These are phyloP conservation scores for Caenorhabditis panamensis DNA, from an alignment of 2,888 invertebrate genomes.

Conservation along the genomic window DNA sequence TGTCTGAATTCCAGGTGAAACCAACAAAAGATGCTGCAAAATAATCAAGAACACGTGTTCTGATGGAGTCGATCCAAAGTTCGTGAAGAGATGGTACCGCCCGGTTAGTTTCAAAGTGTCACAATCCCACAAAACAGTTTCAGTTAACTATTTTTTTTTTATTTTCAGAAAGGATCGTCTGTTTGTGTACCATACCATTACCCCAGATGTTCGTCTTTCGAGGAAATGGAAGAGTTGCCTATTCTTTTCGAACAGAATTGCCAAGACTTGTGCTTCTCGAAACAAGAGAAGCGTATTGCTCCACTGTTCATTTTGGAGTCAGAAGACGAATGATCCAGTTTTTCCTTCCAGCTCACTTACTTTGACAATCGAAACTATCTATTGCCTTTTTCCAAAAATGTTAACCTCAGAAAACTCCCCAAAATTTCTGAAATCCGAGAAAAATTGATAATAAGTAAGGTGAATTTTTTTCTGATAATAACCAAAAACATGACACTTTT, in stretches of 20 bases:
- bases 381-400: too few species aligned
- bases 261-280: conserved; percentile 70
- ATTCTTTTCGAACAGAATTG: conserved; percentile 71
- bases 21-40: conserved; percentile 68
- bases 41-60: conserved; percentile 61
- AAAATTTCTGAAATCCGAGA: neutral
- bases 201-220: conserved; percentile 66
- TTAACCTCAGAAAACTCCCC: neutral
- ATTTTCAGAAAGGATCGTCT: conserved; percentile 64
- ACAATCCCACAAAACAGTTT: neutral
- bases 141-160: neutral
- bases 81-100: conserved; percentile 70
- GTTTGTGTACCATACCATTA: conserved; percentile 70
- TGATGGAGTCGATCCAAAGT: conserved; percentile 64
- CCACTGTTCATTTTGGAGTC: conserved; percentile 64
- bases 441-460: neutral
- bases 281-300: conserved; percentile 65
- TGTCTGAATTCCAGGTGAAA: conserved; percentile 57
- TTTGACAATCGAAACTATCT: too few species aligned
- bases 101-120: conserved; percentile 57
- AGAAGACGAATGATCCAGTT: conserved; percentile 29
- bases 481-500: neutral
- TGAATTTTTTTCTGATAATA: neutral
- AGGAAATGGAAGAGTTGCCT: conserved; percentile 71
- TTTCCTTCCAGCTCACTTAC: too few species aligned